A percentile compares a stretch with the other conserved stretches of the same genome.
phyloP scores from a whole-genome alignment of 2,888 invertebrate genomes.

The Epistrophe grossulariae region DNA sequence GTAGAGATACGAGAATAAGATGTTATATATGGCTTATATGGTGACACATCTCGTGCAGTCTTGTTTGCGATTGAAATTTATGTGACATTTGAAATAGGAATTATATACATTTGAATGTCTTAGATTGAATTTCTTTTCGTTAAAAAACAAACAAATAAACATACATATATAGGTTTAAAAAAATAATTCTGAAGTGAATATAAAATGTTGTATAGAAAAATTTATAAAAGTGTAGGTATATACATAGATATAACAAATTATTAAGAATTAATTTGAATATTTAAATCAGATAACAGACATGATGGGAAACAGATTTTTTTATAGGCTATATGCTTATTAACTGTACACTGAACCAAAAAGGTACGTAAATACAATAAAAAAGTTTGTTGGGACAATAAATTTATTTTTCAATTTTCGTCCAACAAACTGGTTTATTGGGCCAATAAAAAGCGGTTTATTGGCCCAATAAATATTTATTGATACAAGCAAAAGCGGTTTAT shows the following conservation, averaged over 20 bases:
- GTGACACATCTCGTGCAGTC: constrained; percentile 16
- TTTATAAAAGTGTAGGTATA: background rate
- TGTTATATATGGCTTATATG: constrained; percentile 32
- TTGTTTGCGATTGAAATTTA: constrained; percentile 25
- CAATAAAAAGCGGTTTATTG: too few species aligned
- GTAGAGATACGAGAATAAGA: background rate
- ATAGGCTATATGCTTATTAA: too few species aligned
- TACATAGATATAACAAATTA: background rate
- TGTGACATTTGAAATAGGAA: constrained; percentile 38
- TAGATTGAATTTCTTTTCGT: background rate
- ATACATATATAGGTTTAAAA: background rate
- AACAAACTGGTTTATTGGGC: too few species aligned
- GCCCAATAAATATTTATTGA: too few species aligned
- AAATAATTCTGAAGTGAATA: background rate
- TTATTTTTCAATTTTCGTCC: too few species aligned
- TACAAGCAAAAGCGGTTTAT: too few species aligned
- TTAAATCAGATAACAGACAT: background rate
- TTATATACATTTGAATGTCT: background rate
- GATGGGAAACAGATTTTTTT: background rate
- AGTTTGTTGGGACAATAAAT: too few species aligned
- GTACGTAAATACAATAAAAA: too few species aligned
- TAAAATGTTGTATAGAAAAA: background rate
- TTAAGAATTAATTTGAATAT: background rate
- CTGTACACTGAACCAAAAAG: too few species aligned
- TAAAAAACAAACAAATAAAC: background rate